Percentiles rank a stretch among this genome's conserved stretches.
phyloP scores from a whole-genome alignment of 2,888 invertebrate genomes.

The Amphipoea oculea region DNA sequence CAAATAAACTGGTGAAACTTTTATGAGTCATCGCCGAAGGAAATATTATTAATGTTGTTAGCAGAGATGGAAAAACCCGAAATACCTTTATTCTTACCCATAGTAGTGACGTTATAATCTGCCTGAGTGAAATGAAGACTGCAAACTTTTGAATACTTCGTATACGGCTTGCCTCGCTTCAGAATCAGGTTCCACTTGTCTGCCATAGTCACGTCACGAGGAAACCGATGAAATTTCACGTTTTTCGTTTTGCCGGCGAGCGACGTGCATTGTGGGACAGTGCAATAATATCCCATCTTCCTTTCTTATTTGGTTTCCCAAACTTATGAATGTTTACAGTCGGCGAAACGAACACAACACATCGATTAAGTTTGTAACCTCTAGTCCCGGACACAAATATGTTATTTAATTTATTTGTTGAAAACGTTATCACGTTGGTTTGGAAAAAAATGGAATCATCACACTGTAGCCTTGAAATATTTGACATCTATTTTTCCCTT shows the following conservation, averaged over 20 bases:
- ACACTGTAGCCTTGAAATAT: slow-evolving; percentile 89
- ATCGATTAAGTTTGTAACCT: slow-evolving; percentile 69
- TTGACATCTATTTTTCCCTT: slow-evolving; percentile 89
- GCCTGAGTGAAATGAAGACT: slow-evolving; percentile 87
- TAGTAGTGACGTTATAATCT: slow-evolving; percentile 89
- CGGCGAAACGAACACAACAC: slow-evolving; percentile 70
- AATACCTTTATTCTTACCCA: slow-evolving; percentile 90
- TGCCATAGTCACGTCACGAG: slow-evolving; percentile 83
- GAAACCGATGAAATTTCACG: slow-evolving; percentile 89
- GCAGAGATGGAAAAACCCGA: slow-evolving; percentile 83
- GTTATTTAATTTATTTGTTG: slow-evolving; percentile 80
- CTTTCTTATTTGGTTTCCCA: slow-evolving; percentile 62
- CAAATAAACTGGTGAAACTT: slow-evolving; percentile 65
- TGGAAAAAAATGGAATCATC: slow-evolving; percentile 88
- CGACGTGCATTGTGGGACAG: slow-evolving; percentile 89
- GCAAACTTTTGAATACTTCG: slow-evolving; percentile 90
- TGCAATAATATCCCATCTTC: slow-evolving; percentile 90
- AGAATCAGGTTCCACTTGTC: slow-evolving; percentile 86
- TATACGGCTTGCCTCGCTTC: slow-evolving; percentile 87
- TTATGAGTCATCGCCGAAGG: slow-evolving; percentile 76
- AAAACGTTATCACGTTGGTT: slow-evolving; percentile 87
- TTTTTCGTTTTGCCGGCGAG: slow-evolving; percentile 90
- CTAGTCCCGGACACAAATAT: slow-evolving; percentile 65
- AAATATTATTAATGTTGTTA: slow-evolving; percentile 73
- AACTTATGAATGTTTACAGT: slow-evolving; percentile 64